A percentile compares a stretch with the other conserved stretches of the same genome.
phyloP scores from a whole-genome alignment of 2,113 vertebrate genomes.

The Hippolais icterina region DNA sequence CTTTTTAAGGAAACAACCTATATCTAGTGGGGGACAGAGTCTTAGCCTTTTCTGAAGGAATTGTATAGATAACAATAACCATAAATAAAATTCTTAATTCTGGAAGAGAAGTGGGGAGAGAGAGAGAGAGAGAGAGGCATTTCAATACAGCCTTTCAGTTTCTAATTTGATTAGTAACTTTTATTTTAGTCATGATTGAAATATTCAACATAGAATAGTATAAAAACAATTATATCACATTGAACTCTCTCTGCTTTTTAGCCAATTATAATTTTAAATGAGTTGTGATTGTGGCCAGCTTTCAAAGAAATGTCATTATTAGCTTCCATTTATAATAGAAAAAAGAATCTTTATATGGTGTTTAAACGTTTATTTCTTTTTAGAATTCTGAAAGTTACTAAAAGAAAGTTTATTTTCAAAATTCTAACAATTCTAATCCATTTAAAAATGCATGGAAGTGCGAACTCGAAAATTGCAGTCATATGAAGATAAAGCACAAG shows the following conservation, averaged over 20 bases:
- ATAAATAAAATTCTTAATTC: neutral
- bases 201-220: neutral
- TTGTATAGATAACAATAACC: neutral
- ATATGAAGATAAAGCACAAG: neutral
- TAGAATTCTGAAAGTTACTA: neutral
- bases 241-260: neutral
- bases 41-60: neutral
- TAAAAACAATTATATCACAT: neutral
- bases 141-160: neutral
- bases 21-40: neutral
- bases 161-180: neutral
- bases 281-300: neutral
- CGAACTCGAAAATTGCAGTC: neutral
- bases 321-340: neutral
- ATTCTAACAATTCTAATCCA: neutral
- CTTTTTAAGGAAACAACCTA: neutral
- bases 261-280: neutral
- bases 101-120: neutral
- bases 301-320: neutral
- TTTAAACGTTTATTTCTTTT: neutral
- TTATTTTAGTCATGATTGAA: neutral
- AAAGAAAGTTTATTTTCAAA: neutral
- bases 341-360: neutral
- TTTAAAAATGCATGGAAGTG: neutral
- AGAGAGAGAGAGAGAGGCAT: neutral